These are phyloP conservation scores for Drosophila longiperda DNA, from an alignment of 2,888 invertebrate species.

Conservation along the genomic window DNA sequence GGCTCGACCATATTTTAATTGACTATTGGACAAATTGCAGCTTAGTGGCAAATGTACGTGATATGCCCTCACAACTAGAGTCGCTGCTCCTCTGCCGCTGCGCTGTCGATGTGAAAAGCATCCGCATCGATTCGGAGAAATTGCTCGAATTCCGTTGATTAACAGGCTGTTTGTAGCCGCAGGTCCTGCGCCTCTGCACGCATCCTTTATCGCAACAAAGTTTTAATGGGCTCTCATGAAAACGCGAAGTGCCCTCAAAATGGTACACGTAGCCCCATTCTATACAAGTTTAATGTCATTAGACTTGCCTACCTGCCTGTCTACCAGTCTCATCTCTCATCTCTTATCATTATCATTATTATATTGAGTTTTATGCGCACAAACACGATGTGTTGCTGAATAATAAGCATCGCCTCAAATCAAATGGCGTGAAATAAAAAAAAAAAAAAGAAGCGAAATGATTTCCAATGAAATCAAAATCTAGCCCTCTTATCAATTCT, in stretches of 20 bases:
- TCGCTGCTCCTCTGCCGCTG: not conserved
- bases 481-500: conserved; percentile 69
- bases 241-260: conserved; percentile 35
- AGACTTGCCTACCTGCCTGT: conserved; percentile 18
- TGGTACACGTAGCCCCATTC: conserved; percentile 52
- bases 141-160: conserved; percentile 51
- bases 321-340: not conserved
- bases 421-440: conserved; percentile 4
- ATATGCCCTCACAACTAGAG: conserved; percentile 6
- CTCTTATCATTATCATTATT: not conserved
- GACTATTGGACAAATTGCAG: conserved; percentile 46
- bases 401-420: conserved; percentile 40
- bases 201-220: conserved; percentile 27
- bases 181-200: conserved; percentile 13
- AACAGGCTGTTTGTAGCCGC: conserved; percentile 19
- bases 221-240: conserved; percentile 62
- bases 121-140: conserved; percentile 45
- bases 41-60: conserved; percentile 15
- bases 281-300: conserved; percentile 43
- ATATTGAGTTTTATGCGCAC: not conserved
- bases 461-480: conserved; percentile 51
- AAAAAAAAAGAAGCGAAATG: conserved; percentile 27
- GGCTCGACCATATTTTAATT: conserved; percentile 18
- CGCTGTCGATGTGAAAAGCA: conserved; percentile 25
- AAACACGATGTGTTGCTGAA: conserved; percentile 18